phyloP scores from a whole-genome alignment of 2,113 vertebrate genomes.

The Oryctolagus cuniculus region DNA sequence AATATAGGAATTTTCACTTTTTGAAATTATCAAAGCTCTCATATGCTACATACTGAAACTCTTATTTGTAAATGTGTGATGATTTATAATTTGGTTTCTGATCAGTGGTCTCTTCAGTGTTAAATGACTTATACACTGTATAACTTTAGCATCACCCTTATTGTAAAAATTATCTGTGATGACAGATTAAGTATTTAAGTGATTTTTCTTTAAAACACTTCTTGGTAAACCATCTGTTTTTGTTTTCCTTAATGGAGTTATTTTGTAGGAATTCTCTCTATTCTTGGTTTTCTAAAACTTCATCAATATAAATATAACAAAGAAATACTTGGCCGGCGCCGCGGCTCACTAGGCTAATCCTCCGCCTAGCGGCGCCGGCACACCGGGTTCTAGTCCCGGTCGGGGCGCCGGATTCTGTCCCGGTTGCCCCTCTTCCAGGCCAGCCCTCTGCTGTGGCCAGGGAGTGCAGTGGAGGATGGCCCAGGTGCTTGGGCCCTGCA shows the following conservation, averaged over 20 bases:
- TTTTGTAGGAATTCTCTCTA: not conserved
- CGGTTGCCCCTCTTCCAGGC: no score
- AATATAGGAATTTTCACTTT: not conserved
- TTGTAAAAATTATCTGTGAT: not conserved
- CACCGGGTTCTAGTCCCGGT: no score
- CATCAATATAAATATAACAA: not conserved
- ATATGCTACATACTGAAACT: not conserved
- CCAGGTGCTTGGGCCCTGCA: no score
- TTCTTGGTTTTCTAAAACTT: not conserved
- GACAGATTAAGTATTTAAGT: not conserved
- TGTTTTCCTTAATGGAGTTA: not conserved
- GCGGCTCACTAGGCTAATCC: no score
- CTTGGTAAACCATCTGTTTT: not conserved
- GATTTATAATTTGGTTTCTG: not conserved
- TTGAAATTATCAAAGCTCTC: not conserved
- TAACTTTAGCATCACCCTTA: not conserved
- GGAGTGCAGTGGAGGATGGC: no score
- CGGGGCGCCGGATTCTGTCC: no score
- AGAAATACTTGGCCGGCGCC: not conserved
- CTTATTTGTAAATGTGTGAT: not conserved
- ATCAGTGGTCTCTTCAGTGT: not conserved
- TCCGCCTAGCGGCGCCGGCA: no score
- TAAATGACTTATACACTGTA: not conserved
- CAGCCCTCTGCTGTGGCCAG: no score
- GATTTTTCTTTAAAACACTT: not conserved